Evolutionary conservation across 2,113 vertebrate genomes (phyloP), one percentile per base, ranked within the genome.

Genomic region (Corythaeola cristata): DNA sequence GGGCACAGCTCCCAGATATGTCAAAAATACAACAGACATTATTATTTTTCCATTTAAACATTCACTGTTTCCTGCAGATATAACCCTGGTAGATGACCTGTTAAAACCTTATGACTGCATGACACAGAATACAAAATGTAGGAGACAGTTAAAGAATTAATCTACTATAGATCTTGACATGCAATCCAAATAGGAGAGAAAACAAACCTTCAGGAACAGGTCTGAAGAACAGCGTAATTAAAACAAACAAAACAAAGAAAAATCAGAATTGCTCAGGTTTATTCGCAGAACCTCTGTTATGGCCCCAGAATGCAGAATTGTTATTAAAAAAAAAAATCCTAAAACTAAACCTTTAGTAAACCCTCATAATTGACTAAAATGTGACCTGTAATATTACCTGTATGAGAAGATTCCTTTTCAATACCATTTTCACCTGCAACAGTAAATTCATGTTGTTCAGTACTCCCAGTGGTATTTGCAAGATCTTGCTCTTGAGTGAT

Each of bases 351-450:
- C 12, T 74, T 58, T 20, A 84, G 16, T 59, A 91, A 84, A 33
- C 2, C 7, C 16, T 58, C 17, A 45, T 41, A 52, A 39, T 79
- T 60, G 37, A 68, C 39, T 85, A 52, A 75, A 90, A 53, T 12
- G 4, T 62, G 59, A 62, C 53, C 79, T 88, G 28, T 39, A 56
- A 49, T 69, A 69, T 97, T 96, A 97, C 97, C 96, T 97, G 91
- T 84, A 69, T 56, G 53, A 77, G 93, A 76, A 68, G 89, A n/a
- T 60, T 93, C 89, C 33, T 85, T 83, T 90, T 78, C 82, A 85
- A 52, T 53, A 69, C 72, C 17, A 64, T 58, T 95, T 93, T 85
- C 95, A 58, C 39, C 74, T 85, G 78, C 68, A 88, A 71, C 39
- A 52, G 91, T 85, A 78, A 92, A 82, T 66, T 63, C 63, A 13